These are phyloP conservation scores for Napeogenes sylphis DNA, from an alignment of 2,888 invertebrate species.

Conservation along the genomic window DNA sequence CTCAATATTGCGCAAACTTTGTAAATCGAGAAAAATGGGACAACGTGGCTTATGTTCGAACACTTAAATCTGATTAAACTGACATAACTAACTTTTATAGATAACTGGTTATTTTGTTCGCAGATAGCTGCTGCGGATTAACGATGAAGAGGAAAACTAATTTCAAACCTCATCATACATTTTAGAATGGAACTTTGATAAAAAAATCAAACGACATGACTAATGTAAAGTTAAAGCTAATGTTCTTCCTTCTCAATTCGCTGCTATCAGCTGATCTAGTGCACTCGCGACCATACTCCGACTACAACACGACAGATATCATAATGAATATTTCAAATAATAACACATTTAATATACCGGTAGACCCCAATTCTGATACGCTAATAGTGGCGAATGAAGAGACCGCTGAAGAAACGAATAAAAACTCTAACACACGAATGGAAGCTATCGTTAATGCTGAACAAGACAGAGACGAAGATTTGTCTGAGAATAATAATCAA, in stretches of 20 bases:
- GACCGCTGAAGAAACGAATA: constrained; percentile 52
- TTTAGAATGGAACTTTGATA: constrained; percentile 44
- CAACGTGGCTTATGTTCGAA: not conserved
- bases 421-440: constrained; percentile 57
- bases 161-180: constrained; percentile 28
- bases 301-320: constrained; percentile 49
- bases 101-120: constrained; percentile 44
- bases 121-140: constrained; percentile 36
- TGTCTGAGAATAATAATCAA: constrained; percentile 46
- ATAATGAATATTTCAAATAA: constrained; percentile 53
- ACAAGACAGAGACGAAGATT: constrained; percentile 59
- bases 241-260: constrained; percentile 64
- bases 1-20: constrained; percentile 12
- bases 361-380: constrained; percentile 66
- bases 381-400: constrained; percentile 59
- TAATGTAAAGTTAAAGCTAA: constrained; percentile 71
- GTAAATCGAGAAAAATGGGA: constrained; percentile 8
- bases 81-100: constrained; percentile 33
- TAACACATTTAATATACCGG: constrained; percentile 59
- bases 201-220: constrained; percentile 52
- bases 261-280: constrained; percentile 62
- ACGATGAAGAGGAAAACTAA: constrained; percentile 34
- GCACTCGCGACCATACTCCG: constrained; percentile 59
- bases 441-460: constrained; percentile 64
- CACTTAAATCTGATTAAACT: constrained; percentile 27